Conservation (phyloP, 2,888 invertebrate genomes). For the Diloba caeruleocephala region DNA sequence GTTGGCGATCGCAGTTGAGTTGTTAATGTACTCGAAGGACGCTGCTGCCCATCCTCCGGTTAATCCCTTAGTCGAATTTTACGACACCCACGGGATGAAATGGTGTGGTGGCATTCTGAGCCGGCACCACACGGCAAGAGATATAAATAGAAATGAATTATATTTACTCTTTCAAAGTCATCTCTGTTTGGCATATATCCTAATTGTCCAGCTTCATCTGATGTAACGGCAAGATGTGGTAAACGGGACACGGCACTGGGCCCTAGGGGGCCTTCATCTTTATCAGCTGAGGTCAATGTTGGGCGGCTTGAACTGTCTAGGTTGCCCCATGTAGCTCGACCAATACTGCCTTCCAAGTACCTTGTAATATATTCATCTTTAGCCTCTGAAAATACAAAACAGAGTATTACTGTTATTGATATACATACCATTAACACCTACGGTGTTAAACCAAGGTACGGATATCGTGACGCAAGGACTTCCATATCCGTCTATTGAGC, state of each 20-base stretch:
- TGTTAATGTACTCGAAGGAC: too few relatives aligned
- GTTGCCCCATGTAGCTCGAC: conserved; percentile 95
- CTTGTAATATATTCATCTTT: conserved; percentile 97
- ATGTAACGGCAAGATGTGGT: conserved; percentile 94
- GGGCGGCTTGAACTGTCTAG: conserved; percentile 92
- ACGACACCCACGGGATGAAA: too few relatives aligned
- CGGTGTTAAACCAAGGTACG: too few relatives aligned
- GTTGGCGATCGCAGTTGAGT: too few relatives aligned
- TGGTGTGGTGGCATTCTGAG: too few relatives aligned
- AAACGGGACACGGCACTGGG: conserved; percentile 92
- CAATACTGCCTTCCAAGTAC: conserved; percentile 97
- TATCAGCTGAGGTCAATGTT: conserved; percentile 92
- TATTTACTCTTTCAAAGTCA: conserved; percentile 96
- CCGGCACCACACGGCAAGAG: too few relatives aligned
- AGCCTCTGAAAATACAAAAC: conserved; percentile 90
- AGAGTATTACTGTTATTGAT: too few relatives aligned
- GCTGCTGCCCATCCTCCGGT: too few relatives aligned
- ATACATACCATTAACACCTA: too few relatives aligned
- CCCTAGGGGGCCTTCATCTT: conserved; percentile 94
- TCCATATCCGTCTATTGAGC: too few relatives aligned
- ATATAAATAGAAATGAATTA: background rate
- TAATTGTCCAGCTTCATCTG: conserved; percentile 95
- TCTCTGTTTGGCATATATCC: conserved; percentile 98
- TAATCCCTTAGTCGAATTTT: too few relatives aligned
- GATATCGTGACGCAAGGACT: too few relatives aligned